Conservation (phyloP, 2,888 invertebrate genomes). For the Bembecia ichneumoniformis region DNA sequence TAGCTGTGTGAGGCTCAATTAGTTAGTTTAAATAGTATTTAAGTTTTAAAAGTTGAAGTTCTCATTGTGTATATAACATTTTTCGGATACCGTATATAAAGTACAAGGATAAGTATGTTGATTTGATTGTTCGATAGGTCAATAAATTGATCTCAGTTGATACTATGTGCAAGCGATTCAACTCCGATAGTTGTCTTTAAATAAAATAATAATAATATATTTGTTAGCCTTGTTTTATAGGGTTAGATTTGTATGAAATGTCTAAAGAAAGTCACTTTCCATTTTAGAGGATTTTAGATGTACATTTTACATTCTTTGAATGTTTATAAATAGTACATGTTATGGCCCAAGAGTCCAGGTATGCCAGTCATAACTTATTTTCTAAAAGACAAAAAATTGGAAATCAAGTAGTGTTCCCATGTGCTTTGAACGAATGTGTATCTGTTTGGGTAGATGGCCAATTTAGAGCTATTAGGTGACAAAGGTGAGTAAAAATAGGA, state of each 20-base stretch:
- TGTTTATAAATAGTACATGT: background rate
- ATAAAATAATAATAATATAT: background rate
- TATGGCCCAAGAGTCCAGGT: background rate
- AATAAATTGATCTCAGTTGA: slow-evolving; percentile 44
- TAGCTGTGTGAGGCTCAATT: slow-evolving; percentile 42
- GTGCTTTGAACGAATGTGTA: too few relatives aligned
- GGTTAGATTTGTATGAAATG: background rate
- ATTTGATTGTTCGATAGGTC: slow-evolving; percentile 49
- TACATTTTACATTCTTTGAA: background rate
- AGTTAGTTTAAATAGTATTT: slow-evolving; percentile 29
- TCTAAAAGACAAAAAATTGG: too few relatives aligned
- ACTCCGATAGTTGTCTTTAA: background rate
- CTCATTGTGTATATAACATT: slow-evolving; percentile 42
- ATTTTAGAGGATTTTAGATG: background rate
- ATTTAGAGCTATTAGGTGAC: too few relatives aligned
- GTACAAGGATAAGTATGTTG: slow-evolving; percentile 54
- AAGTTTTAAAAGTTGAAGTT: slow-evolving; percentile 18
- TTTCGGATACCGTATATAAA: slow-evolving; percentile 45
- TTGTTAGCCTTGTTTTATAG: background rate
- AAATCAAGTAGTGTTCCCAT: too few relatives aligned
- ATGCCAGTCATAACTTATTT: too few relatives aligned
- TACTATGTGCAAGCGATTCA: slow-evolving; percentile 5
- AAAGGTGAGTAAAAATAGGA: too few relatives aligned
- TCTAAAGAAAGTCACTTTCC: background rate
- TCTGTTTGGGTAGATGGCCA: too few relatives aligned